These are phyloP conservation scores for Eilema sororculum DNA, from an alignment of 2,888 invertebrate species.

Conservation along the genomic window DNA sequence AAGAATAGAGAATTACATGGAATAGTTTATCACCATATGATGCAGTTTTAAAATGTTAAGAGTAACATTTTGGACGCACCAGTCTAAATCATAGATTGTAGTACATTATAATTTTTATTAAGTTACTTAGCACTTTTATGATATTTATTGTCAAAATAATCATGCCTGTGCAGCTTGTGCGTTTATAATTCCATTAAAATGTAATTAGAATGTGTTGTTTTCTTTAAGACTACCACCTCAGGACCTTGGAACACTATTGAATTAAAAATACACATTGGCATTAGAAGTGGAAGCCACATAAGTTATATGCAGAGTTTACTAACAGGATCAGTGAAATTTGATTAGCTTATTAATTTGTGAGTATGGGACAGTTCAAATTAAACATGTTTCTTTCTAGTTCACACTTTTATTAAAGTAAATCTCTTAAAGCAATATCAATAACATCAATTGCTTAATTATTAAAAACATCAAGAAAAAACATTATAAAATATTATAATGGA, in stretches of 20 bases:
- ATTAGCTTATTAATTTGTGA: not conserved
- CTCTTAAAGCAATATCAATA: slow-evolving; percentile 46
- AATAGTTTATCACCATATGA: slow-evolving; percentile 55
- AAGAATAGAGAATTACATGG: slow-evolving; percentile 48
- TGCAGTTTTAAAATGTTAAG: slow-evolving; percentile 62
- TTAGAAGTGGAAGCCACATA: slow-evolving; percentile 10
- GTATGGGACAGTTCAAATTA: not conserved
- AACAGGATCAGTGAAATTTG: slow-evolving; percentile 32
- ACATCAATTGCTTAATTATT: slow-evolving; percentile 40
- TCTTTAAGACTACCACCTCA: slow-evolving; percentile 44
- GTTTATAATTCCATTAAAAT: slow-evolving; percentile 85
- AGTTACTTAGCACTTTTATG: slow-evolving; percentile 80
- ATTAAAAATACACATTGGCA: not conserved
- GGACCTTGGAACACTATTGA: not conserved
- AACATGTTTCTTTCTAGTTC: slow-evolving; percentile 20
- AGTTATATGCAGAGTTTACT: slow-evolving; percentile 1
- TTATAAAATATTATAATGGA: slow-evolving; percentile 56
- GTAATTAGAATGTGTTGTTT: slow-evolving; percentile 73
- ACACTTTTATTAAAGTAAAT: slow-evolving; percentile 54
- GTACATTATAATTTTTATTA: slow-evolving; percentile 73
- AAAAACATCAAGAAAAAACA: slow-evolving; percentile 49
- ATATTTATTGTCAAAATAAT: slow-evolving; percentile 82
- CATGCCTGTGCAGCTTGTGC: slow-evolving; percentile 82
- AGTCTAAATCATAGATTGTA: slow-evolving; percentile 78
- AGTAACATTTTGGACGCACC: slow-evolving; percentile 78